phyloP scores from a whole-genome alignment of 2,888 invertebrate genomes.

The Agrotis clavis region DNA sequence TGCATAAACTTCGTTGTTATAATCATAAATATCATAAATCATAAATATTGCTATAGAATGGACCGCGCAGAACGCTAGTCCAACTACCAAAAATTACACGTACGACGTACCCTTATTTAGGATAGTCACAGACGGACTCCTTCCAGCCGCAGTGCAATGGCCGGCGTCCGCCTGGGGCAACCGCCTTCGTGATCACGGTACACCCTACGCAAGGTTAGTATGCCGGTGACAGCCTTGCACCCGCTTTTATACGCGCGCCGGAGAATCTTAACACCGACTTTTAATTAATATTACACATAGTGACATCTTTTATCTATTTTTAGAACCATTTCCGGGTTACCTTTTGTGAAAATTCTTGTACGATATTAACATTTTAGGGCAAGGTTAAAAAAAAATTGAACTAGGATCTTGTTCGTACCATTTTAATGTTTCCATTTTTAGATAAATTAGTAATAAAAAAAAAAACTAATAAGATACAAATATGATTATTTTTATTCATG shows the following conservation, averaged over 20 bases:
- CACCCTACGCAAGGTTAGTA: constrained; percentile 95
- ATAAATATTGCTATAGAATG: constrained; percentile 66
- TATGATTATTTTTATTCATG: constrained; percentile 22
- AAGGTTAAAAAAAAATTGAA: not conserved
- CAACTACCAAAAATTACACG: constrained; percentile 92
- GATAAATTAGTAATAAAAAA: not conserved
- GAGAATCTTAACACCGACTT: constrained; percentile 79
- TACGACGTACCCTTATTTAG: constrained; percentile 90
- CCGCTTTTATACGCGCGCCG: constrained; percentile 69
- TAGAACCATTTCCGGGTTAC: constrained; percentile 44
- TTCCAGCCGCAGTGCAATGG: constrained; percentile 93
- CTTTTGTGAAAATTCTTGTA: constrained; percentile 24
- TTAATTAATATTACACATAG: constrained; percentile 70
- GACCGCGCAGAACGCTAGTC: constrained; percentile 92
- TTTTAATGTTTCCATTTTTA: not conserved
- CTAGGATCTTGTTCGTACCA: not conserved
- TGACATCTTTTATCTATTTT: constrained; percentile 81
- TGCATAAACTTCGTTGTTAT: not conserved
- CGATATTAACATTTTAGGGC: too few relatives aligned
- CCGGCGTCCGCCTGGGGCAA: constrained; percentile 92
- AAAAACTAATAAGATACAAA: too few relatives aligned
- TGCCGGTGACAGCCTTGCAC: constrained; percentile 55
- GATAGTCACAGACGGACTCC: constrained; percentile 92
- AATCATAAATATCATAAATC: too few relatives aligned
- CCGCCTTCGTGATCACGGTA: constrained; percentile 93